Evolutionary conservation across 2,113 vertebrate species (phyloP).

Genomic region (Phasianus colchicus): DNA sequence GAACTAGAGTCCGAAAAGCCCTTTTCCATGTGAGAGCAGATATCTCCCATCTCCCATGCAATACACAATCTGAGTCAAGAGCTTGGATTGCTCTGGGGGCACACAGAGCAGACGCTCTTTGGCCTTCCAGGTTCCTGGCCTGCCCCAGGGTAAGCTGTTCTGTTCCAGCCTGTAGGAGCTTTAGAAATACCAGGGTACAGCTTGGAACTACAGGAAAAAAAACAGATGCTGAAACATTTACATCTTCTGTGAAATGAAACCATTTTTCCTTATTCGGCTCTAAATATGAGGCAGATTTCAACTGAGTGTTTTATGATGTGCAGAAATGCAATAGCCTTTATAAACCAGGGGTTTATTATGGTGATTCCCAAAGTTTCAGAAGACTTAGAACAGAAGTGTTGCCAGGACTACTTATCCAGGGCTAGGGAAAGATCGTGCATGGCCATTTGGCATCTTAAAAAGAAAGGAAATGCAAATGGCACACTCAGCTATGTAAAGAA

Average conservation of each 20-base stretch:
- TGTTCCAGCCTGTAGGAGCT: background rate
- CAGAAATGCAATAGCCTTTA: background rate
- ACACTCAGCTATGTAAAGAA: background rate
- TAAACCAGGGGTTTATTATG: background rate
- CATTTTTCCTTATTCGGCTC: background rate
- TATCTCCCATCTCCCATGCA: background rate
- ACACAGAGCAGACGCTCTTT: rapidly evolving
- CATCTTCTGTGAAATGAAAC: background rate
- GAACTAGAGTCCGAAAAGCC: background rate
- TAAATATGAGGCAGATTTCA: background rate
- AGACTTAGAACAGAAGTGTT: background rate
- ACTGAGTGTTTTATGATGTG: background rate
- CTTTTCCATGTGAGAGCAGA: background rate
- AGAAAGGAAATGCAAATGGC: background rate
- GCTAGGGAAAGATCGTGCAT: background rate
- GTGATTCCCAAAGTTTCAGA: background rate
- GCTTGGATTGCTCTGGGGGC: background rate
- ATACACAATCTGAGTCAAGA: background rate
- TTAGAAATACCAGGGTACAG: background rate
- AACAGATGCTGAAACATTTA: background rate
- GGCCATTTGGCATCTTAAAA: background rate
- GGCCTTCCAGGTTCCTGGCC: background rate
- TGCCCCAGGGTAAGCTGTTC: background rate
- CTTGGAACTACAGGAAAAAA: background rate
- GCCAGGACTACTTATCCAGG: background rate